Percentiles rank a stretch among this genome's conserved stretches.
phyloP scores from a whole-genome alignment of 2,113 vertebrate species.

The Rhineura floridana region DNA sequence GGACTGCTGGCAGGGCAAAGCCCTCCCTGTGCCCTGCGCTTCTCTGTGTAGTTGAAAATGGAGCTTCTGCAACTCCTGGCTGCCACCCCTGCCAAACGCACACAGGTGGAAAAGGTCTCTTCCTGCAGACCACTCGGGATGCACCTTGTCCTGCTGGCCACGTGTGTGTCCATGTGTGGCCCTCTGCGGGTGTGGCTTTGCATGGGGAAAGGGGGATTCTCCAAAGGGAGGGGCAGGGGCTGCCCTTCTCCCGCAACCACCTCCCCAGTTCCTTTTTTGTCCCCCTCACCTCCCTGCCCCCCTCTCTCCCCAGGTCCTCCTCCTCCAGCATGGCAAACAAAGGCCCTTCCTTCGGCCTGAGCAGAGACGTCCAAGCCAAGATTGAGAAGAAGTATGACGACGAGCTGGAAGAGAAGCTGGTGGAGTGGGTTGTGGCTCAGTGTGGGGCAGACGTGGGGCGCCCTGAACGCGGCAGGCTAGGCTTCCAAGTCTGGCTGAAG shows the following conservation, averaged over 20 bases:
- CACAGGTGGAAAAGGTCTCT: not conserved
- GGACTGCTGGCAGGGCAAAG: too few species aligned
- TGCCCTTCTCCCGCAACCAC: not conserved
- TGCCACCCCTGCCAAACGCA: not conserved
- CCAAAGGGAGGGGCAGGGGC: not conserved
- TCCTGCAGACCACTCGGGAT: not conserved
- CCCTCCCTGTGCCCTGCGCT: too few species aligned
- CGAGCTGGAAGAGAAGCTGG: constrained; percentile 90
- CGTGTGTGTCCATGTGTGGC: too few species aligned
- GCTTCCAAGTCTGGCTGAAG: constrained; percentile 97
- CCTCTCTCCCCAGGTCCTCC: constrained; percentile 40
- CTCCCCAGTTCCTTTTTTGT: not conserved
- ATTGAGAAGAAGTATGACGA: constrained; percentile 97
- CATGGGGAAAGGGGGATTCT: not conserved
- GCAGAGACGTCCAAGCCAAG: constrained; percentile 92
- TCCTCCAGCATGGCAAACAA: constrained; percentile 91
- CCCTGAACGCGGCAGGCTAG: constrained; percentile 86
- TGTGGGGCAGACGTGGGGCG: constrained; percentile 82
- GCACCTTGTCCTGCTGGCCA: not conserved
- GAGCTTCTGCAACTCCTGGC: not conserved
- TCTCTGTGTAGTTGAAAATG: not conserved
- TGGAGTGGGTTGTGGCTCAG: constrained; percentile 91
- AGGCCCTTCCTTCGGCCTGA: constrained; percentile 94
- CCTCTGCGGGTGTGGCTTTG: not conserved
- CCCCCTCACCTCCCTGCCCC: not conserved